Conservation (phyloP, 1,140 invertebrate genomes). For the Zaprionus taronus region DNA sequence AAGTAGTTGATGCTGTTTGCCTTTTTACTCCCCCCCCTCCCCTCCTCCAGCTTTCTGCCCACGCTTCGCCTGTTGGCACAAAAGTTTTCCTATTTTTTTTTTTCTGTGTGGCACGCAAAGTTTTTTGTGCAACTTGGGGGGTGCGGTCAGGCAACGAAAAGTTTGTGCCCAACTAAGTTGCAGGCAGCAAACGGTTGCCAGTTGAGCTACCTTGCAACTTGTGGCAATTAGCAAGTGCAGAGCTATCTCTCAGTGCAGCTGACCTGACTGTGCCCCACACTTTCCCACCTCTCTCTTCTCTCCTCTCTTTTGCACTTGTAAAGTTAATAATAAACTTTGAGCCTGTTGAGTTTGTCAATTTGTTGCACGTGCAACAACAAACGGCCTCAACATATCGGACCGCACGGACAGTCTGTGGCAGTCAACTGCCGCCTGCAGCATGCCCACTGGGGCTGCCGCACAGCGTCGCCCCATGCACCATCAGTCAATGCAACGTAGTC, state of each 20-base stretch:
- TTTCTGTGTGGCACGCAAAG: slow-evolving; percentile 15
- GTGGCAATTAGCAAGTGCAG: slow-evolving; percentile 58
- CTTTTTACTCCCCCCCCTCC: slow-evolving; percentile 18
- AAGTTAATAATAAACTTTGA: background rate
- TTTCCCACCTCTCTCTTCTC: background rate
- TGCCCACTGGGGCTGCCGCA: slow-evolving; percentile 45
- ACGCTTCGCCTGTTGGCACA: background rate
- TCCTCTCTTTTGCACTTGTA: background rate
- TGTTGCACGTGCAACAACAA: background rate
- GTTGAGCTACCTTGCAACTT: slow-evolving; percentile 27
- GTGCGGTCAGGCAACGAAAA: slow-evolving; percentile 42
- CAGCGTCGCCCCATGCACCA: slow-evolving; percentile 55
- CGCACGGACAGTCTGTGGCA: slow-evolving; percentile 81
- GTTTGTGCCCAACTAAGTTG: slow-evolving; percentile 24
- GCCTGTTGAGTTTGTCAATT: slow-evolving; percentile 4
- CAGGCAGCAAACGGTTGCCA: background rate
- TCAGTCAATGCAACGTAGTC: slow-evolving; percentile 24
- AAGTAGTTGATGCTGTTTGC: slow-evolving; percentile 32
- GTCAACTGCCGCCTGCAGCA: slow-evolving; percentile 68
- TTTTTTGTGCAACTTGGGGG: slow-evolving; percentile 62
- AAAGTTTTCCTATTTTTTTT: background rate
- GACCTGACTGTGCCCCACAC: background rate
- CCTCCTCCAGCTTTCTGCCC: background rate
- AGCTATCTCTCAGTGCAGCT: background rate
- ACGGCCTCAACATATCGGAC: slow-evolving; percentile 78